These are phyloP conservation scores for Aix galericulata DNA, from an alignment of 2,113 vertebrate genomes.

Conservation along the genomic window DNA sequence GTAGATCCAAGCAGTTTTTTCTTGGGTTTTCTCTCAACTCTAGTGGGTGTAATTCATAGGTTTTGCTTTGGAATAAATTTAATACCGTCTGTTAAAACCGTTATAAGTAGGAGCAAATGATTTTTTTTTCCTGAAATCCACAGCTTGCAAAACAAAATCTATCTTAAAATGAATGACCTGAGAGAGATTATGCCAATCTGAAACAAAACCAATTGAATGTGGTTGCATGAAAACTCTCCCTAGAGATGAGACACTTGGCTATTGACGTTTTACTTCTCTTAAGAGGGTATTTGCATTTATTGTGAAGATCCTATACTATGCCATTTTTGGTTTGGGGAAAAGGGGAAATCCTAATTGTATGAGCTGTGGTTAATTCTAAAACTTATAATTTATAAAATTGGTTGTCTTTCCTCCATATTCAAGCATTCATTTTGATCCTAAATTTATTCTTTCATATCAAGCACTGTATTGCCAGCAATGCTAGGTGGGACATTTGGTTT, in stretches of 20 bases:
- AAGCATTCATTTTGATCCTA: neutral
- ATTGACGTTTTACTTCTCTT: neutral
- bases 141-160: neutral
- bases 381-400: neutral
- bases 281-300: neutral
- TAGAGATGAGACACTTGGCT: neutral
- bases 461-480: accelerated
- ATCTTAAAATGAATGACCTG: neutral
- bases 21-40: neutral
- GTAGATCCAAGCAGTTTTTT: neutral
- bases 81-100: neutral
- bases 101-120: no score
- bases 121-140: neutral
- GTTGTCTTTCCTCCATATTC: neutral
- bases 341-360: neutral
- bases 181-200: neutral
- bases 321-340: neutral
- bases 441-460: neutral
- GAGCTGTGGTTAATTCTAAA: neutral
- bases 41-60: neutral
- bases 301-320: neutral
- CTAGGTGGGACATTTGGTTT: neutral
- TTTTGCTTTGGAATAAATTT: neutral
- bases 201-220: neutral
- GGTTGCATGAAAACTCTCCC: neutral